A percentile compares a stretch with the other conserved stretches of the same genome.
phyloP scores from a whole-genome alignment of 2,113 vertebrate species.

The Lucifuga dentata region DNA sequence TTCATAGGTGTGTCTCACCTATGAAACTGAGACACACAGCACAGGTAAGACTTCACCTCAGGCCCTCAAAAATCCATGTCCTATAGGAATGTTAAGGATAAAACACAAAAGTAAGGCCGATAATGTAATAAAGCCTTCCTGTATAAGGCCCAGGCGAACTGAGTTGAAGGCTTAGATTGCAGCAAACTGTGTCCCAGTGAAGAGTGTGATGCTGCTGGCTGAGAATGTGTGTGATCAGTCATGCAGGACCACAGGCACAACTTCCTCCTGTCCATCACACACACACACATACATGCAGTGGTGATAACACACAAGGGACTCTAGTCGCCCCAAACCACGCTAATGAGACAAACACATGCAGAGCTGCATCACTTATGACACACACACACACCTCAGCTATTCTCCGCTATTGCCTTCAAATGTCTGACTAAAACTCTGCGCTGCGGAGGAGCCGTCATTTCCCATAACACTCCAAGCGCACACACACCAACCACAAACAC shows the following conservation, averaged over 20 bases:
- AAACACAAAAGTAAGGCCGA: conserved; percentile 3
- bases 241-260: conserved; percentile 56
- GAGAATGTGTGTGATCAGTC: conserved; percentile 41
- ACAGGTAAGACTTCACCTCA: conserved; percentile 45
- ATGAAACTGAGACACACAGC: conserved; percentile 34
- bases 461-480: conserved; percentile 44
- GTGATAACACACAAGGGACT: conserved; percentile 18
- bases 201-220: conserved; percentile 15
- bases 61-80: conserved; percentile 18
- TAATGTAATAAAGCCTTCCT: no score
- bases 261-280: conserved; percentile 27
- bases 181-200: conserved; percentile 38
- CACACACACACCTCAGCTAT: conserved; percentile 23
- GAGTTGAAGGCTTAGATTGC: conserved; percentile 36
- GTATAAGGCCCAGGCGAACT: conserved; percentile 13
- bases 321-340: not conserved
- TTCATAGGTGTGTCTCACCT: conserved; percentile 17
- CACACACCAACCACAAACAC: conserved; percentile 35
- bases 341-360: conserved; percentile 54
- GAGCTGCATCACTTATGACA: conserved; percentile 25
- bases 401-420: conserved; percentile 19
- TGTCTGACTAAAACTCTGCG: conserved; percentile 79
- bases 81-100: not conserved
- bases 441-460: conserved; percentile 65
- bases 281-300: conserved; percentile 61